Conservation (phyloP, 2,797 vertebrate species). For the Sebastes minor region DNA sequence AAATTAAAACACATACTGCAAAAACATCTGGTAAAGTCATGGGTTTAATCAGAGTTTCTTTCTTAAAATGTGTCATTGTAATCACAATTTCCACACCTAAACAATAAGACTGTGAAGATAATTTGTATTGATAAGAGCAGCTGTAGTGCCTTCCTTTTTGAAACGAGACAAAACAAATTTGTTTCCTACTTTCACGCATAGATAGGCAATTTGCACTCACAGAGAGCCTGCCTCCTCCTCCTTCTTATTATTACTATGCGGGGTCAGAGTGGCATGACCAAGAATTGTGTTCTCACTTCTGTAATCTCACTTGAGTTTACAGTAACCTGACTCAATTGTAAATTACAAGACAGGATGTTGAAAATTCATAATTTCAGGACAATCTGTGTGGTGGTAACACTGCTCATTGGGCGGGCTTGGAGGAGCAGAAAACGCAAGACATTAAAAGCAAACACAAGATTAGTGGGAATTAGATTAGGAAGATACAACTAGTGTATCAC, state of each 20-base stretch:
- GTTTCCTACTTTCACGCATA: conserved; percentile 46
- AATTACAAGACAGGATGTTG: conserved; percentile 20
- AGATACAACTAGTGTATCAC: neutral
- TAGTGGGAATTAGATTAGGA: no score
- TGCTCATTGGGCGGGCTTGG: neutral
- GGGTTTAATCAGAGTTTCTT: neutral
- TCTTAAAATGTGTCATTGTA: neutral
- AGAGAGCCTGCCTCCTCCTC: conserved; percentile 5
- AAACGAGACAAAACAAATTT: conserved; percentile 49
- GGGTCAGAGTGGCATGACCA: neutral
- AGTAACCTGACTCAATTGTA: conserved; percentile 34
- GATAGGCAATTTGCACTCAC: conserved; percentile 39
- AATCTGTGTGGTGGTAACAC: neutral
- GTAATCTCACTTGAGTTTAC: conserved; percentile 37
- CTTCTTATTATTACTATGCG: neutral
- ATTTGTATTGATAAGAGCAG: conserved; percentile 29
- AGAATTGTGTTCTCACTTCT: conserved; percentile 28
- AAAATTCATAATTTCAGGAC: neutral
- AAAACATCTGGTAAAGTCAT: neutral
- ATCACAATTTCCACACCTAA: neutral
- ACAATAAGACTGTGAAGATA: neutral
- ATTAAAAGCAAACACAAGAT: neutral
- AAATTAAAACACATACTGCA: neutral
- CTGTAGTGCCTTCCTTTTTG: conserved; percentile 36
- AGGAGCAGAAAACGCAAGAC: neutral